Evolutionary conservation across 1,140 invertebrate species (phyloP).

Genomic region (Hylyphantes graminicola): DNA sequence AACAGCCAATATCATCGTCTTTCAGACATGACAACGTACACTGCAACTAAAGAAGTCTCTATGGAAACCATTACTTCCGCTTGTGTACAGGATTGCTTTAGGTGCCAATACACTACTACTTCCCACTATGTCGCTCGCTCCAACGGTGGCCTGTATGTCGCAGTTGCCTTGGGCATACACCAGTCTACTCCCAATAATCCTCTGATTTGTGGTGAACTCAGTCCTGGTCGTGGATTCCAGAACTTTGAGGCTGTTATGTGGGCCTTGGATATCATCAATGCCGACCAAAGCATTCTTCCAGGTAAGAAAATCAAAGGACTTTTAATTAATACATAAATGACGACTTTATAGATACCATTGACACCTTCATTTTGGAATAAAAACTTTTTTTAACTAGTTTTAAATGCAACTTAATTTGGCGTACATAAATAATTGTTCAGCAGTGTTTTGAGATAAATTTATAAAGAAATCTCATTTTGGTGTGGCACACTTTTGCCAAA

Average conservation of each 20-base stretch:
- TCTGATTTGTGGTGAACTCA: slow-evolving; percentile 63
- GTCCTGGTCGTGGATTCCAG: slow-evolving; percentile 63
- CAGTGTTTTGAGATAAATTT: no score
- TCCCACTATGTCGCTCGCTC: slow-evolving; percentile 28
- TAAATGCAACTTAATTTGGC: no score
- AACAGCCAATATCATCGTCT: slow-evolving; percentile 13
- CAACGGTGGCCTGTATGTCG: slow-evolving; percentile 62
- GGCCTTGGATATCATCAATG: slow-evolving; percentile 70
- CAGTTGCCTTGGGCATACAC: slow-evolving; percentile 64
- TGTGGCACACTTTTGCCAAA: no score
- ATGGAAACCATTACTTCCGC: slow-evolving; percentile 20
- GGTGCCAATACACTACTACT: slow-evolving; percentile 19
- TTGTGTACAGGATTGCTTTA: slow-evolving; percentile 27
- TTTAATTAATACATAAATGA: no score
- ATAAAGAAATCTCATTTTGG: no score
- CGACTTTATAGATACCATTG: no score
- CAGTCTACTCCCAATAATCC: slow-evolving; percentile 58
- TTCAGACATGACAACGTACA: slow-evolving; percentile 35
- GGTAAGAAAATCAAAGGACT: slow-evolving; percentile 1
- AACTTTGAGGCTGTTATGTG: slow-evolving; percentile 70
- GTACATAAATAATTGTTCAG: no score
- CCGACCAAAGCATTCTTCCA: slow-evolving; percentile 63
- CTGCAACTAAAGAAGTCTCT: neutral
- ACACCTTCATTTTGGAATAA: no score
- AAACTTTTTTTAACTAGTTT: no score